Percentiles rank a stretch among this genome's conserved stretches.
Evolutionary conservation across 2,888 invertebrate species (phyloP).

Genomic region (Stenodema calcarata): DNA sequence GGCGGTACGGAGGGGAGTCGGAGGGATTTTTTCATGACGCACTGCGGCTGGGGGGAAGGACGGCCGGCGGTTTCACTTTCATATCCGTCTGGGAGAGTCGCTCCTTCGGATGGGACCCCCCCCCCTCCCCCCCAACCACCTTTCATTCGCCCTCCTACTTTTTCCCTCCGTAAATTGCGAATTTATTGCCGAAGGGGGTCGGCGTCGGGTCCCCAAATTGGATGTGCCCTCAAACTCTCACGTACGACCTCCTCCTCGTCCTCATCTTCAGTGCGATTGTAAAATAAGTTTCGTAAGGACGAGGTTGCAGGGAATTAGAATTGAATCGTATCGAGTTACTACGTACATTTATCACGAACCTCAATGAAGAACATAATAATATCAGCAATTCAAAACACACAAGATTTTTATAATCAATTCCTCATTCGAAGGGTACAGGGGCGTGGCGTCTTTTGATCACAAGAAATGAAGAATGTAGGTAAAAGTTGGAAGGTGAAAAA

Average conservation of each 20-base stretch:
- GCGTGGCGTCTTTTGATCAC: no score
- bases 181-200: slow-evolving; percentile 10
- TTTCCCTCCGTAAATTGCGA: slow-evolving; percentile 24
- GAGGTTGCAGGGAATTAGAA: not conserved
- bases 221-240: slow-evolving; percentile 26
- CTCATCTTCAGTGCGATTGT: not conserved
- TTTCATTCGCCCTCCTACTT: not conserved
- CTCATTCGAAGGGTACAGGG: no score
- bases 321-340: slow-evolving; percentile 13
- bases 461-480: no score
- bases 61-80: slow-evolving; percentile 28
- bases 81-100: slow-evolving; percentile 39
- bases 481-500: no score
- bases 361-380: no score
- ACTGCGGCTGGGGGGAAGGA: slow-evolving; percentile 28
- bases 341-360: no score
- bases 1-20: not conserved
- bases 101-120: not conserved
- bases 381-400: no score
- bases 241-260: not conserved
- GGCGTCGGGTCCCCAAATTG: slow-evolving; percentile 2
- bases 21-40: slow-evolving; percentile 41
- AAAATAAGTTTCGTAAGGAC: not conserved
- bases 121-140: not conserved
- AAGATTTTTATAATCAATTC: no score